A percentile compares a stretch with the other conserved stretches of the same genome.
phyloP scores from a whole-genome alignment of 2,888 invertebrate genomes.

The Agriotes lineatus region DNA sequence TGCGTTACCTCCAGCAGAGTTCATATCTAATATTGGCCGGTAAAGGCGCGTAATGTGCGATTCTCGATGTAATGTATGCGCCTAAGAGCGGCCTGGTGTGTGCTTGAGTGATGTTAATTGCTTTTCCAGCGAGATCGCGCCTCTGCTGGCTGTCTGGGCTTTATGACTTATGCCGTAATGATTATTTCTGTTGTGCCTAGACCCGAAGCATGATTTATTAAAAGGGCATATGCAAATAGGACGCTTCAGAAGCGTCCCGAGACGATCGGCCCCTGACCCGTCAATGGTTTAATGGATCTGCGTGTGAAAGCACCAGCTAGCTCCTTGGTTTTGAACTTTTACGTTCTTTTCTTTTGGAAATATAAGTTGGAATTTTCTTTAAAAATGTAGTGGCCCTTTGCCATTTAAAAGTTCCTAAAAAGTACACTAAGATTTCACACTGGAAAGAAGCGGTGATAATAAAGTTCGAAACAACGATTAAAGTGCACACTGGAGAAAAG shows the following conservation, averaged over 20 bases:
- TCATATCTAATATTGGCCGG: slow-evolving; percentile 57
- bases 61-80: slow-evolving; percentile 53
- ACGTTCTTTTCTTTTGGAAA: too few relatives aligned
- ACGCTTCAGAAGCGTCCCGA: not conserved
- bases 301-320: too few relatives aligned
- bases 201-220: slow-evolving; percentile 17
- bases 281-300: too few relatives aligned
- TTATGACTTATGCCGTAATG: slow-evolving; percentile 47
- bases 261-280: not conserved
- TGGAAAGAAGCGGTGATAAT: too few relatives aligned
- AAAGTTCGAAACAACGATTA: too few relatives aligned
- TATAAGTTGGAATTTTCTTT: too few relatives aligned
- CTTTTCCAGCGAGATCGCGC: slow-evolving; percentile 58
- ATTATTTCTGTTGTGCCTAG: slow-evolving; percentile 33
- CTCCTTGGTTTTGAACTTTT: too few relatives aligned
- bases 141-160: slow-evolving; percentile 53
- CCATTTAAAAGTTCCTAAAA: too few relatives aligned
- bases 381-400: too few relatives aligned
- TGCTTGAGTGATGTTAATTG: slow-evolving; percentile 62
- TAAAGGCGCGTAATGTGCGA: slow-evolving; percentile 54
- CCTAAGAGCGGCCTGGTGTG: slow-evolving; percentile 58
- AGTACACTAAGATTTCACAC: too few relatives aligned
- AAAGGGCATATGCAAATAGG: slow-evolving; percentile 22
- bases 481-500: too few relatives aligned
- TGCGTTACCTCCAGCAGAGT: slow-evolving; percentile 52